Base-by-base conservation (phyloP, 2,797 vertebrate species). In the Poeciliopsis paucimaculata region DNA sequence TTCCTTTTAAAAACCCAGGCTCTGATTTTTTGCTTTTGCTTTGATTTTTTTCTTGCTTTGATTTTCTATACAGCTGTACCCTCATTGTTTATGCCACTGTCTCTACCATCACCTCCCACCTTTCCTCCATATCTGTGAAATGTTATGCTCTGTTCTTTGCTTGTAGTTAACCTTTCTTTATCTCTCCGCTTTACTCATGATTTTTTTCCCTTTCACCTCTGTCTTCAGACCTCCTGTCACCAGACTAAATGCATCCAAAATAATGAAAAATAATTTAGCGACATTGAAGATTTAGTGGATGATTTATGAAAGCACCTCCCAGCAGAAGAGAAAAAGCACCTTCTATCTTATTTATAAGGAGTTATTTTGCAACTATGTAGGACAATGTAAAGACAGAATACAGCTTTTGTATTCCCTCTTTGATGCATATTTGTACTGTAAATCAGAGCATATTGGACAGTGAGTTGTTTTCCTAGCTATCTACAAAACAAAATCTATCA, bases 241-340 rank as follows among this genome's bases (percentile, higher is more conserved):
- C 31, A 36, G 43, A 4, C 51, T 0, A 28, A 43, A 76, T 76
- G 76, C 71, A 79, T 57, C 45, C 47, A 57, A 53, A 72, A 85
- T 47, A 45, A 86, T 84, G 53, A 78, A 82, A 72, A 84, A 77
- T 71, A 79, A 20, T 23, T 4, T 45, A 3, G 41, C 26, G 45
- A 28, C 18, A 70, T 47, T 11, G 43, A 36, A 81, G 79, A 83
- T 55, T 78, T 80, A 73, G 68, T 77, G 80, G 75, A 57, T 83
- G 82, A 88, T 92, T 84, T 90, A 87, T 84, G 53, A 47, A 36
- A n/a, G 64, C 64, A 55, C 49, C 70, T 80, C 73, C 77, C 11
- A 51, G 20, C 20, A 51, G 49, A 51, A 23, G 49, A 51, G 49
- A 51, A 51, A 23, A 51, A 51, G 46, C 49, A 23, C 78, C 57